Conservation (phyloP, 1,140 invertebrate genomes). For the Hirudo medicinalis region DNA sequence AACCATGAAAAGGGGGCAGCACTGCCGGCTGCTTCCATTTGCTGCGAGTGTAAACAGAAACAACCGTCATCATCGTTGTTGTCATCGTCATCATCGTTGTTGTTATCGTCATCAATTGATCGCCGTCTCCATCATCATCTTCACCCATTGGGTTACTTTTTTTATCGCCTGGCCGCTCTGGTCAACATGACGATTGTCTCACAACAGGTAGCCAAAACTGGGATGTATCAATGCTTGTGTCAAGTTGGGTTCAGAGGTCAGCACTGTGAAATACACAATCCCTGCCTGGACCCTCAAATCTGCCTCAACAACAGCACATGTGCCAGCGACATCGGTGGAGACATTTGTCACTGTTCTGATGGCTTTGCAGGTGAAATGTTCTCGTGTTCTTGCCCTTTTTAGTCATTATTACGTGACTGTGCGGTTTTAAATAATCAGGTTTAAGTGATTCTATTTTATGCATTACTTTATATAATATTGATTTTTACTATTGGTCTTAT, state of each 20-base stretch:
- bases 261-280: constrained; percentile 19
- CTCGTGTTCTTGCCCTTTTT: no score
- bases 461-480: no score
- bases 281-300: constrained; percentile 10
- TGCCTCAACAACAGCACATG: constrained; percentile 22
- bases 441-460: no score
- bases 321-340: constrained; percentile 10
- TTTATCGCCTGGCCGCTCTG: no score
- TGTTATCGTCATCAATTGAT: neutral
- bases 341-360: constrained; percentile 15
- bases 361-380: constrained; percentile 16
- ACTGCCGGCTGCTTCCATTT: no score
- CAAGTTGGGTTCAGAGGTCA: constrained; percentile 20
- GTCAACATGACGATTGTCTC: no score
- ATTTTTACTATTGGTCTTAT: no score
- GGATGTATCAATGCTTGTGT: constrained; percentile 16
- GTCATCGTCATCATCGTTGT: neutral
- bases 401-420: no score
- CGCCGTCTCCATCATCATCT: neutral
- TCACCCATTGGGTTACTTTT: neutral
- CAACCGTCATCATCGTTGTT: neutral
- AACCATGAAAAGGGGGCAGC: neutral
- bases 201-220: no score
- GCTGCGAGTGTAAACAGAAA: neutral
- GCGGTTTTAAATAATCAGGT: no score